Conservation (phyloP, 2,888 invertebrate species). For the Pseudeuparius sepicola region DNA sequence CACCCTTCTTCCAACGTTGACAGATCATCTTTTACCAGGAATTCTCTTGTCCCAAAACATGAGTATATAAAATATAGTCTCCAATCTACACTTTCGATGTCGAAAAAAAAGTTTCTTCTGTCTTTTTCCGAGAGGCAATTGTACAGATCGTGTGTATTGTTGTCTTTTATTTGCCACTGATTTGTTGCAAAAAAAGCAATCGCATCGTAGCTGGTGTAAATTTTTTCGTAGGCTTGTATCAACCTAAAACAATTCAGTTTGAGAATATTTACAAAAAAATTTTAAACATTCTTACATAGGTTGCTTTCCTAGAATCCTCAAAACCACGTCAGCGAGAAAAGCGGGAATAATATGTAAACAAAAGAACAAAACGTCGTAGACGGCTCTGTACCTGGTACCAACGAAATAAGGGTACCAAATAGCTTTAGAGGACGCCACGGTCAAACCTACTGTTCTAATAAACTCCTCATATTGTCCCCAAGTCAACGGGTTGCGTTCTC, state of each 20-base stretch:
- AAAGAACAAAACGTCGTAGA: slow-evolving; percentile 11
- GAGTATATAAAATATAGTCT: slow-evolving; percentile 15
- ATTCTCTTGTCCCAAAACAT: too few relatives aligned
- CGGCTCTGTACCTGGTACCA: slow-evolving; percentile 6
- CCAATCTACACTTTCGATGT: slow-evolving; percentile 15
- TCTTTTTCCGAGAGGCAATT: slow-evolving; percentile 12
- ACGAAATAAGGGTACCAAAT: neutral
- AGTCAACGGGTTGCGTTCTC: neutral
- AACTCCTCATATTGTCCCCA: slow-evolving; percentile 5
- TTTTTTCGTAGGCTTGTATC: slow-evolving; percentile 12
- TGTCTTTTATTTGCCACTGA: slow-evolving; percentile 12
- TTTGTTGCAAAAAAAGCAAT: slow-evolving; percentile 14
- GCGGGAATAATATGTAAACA: slow-evolving; percentile 15
- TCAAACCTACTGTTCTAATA: slow-evolving; percentile 4
- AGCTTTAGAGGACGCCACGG: slow-evolving; percentile 4
- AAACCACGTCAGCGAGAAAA: slow-evolving; percentile 7
- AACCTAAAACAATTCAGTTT: too few relatives aligned
- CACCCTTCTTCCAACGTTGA: too few relatives aligned
- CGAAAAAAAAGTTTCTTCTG: slow-evolving; percentile 16
- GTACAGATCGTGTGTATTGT: slow-evolving; percentile 13
- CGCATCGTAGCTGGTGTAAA: slow-evolving; percentile 7
- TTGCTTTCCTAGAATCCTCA: slow-evolving; percentile 8
- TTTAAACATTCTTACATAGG: slow-evolving; percentile 11
- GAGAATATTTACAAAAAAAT: too few relatives aligned
- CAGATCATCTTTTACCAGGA: too few relatives aligned